Conservation (phyloP, 2,888 invertebrate genomes). For the Blastobasis adustella region DNA sequence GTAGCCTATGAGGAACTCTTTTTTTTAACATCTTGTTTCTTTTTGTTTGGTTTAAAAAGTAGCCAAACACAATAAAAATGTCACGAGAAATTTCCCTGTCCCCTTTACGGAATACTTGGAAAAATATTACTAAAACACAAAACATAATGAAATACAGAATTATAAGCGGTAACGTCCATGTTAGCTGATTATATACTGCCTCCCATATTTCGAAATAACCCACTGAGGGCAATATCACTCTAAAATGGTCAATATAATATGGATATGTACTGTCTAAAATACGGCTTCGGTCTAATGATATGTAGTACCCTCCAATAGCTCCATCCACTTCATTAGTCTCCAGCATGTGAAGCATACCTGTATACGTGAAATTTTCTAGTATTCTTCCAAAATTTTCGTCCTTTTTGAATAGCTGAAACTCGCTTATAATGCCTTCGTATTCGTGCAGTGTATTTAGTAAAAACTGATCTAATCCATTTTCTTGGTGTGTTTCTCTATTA, state of each 20-base stretch:
- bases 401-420: conserved; percentile 18
- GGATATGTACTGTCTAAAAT: conserved; percentile 12
- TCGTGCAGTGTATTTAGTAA: conserved; percentile 20
- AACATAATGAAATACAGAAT: conserved; percentile 9
- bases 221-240: conserved; percentile 8
- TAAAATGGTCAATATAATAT: conserved; percentile 11
- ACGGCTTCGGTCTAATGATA: conserved; percentile 3
- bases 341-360: conserved; percentile 20
- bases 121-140: conserved; percentile 9
- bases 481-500: conserved; percentile 5
- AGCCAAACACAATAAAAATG: conserved; percentile 14
- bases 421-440: conserved; percentile 15
- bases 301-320: conserved; percentile 22
- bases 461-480: conserved; percentile 21
- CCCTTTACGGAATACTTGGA: conserved; percentile 18
- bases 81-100: conserved; percentile 18
- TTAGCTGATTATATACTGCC: conserved; percentile 10
- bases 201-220: conserved; percentile 10
- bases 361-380: conserved; percentile 14
- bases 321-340: conserved; percentile 24
- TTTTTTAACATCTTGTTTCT: conserved; percentile 11
- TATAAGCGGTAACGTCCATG: not conserved
- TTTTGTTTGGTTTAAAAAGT: conserved; percentile 23
- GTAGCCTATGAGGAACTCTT: conserved; percentile 19
- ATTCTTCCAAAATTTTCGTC: conserved; percentile 24